A percentile compares a stretch with the other conserved stretches of the same genome.
phyloP scores from a whole-genome alignment of 2,113 vertebrate species.

The Mandrillus leucophaeus region DNA sequence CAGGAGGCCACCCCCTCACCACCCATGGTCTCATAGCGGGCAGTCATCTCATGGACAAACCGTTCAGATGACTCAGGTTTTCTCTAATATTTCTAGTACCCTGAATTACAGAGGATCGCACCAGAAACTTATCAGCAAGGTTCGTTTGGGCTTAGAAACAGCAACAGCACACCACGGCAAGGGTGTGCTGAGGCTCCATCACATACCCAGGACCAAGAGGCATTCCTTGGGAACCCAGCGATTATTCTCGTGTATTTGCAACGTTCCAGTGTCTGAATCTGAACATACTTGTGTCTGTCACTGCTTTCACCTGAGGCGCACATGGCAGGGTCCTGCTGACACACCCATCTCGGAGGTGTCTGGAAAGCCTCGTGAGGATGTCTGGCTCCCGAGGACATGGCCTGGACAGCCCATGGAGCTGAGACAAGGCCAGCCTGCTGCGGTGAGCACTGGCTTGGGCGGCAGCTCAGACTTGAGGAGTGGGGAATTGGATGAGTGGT shows the following conservation, averaged over 20 bases:
- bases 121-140: neutral
- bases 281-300: rapidly evolving
- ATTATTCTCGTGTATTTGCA: rapidly evolving
- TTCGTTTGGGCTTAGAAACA: rapidly evolving
- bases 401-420: neutral
- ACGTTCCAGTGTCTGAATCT: rapidly evolving
- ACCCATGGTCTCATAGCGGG: neutral
- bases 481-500: neutral
- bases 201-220: rapidly evolving
- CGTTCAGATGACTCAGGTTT: neutral
- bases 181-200: rapidly evolving
- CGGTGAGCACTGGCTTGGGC: rapidly evolving
- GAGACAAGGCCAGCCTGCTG: neutral
- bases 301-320: neutral
- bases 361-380: neutral
- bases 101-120: no score
- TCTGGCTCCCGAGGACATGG: no score
- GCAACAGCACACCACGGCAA: rapidly evolving
- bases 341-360: no score
- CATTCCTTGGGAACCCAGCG: rapidly evolving
- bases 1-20: neutral
- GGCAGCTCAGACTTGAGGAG: neutral
- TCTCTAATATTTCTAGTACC: no score
- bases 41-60: no score
- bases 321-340: no score